Evolutionary conservation across 2,113 vertebrate genomes (phyloP), one percentile per base, ranked within the genome.

Genomic region (Neomonachus schauinslandi): DNA sequence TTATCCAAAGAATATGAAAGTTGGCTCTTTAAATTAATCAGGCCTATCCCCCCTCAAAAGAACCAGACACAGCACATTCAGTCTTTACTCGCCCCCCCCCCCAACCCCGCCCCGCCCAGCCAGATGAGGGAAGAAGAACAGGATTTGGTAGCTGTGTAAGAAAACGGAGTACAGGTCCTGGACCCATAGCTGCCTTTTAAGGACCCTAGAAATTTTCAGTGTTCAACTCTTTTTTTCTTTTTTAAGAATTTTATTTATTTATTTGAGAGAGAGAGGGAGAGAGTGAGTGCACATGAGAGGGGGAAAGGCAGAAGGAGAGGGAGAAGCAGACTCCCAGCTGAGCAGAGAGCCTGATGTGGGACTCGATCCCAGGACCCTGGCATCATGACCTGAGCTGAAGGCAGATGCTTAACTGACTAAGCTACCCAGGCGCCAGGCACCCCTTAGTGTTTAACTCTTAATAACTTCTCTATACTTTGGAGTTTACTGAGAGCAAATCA

Each of bases 1-100:
- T 97, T 98, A 93, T 91, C 49, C 79, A 76, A 98, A 97, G 63
- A 97, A 74, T 94, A 24, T 69, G 26, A 69, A 76, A 55, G 11
- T 42, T 94, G 33, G 4, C 18, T 80, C 19, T 28, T 87, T 84
- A 72, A 80, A 53, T 42, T 85, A 65, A 51, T 61, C 22, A 65
- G 65, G 1, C 10, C 3, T 26, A 7, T 86, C 80, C 19, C 57
- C 49, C 22, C 2, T 83, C 59, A 88, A 46, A 79, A 8, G 28
- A 69, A 79, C 61, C 31, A 36, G 26, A 21, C 21, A 19, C 14
- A 67, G 51, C 24, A 36, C 9, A 49, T 46, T 67, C 28, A 59
- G 19, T 31, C 24, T 63, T 67, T 46, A 24, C 39, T 72, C 93
- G 15, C 2, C 63, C 46, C 46, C 46, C 46, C 46, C 7, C 39